Evolutionary conservation across 2,888 invertebrate species (phyloP), one percentile per base, ranked within the genome.

Genomic region (Cerastis leucographa): DNA sequence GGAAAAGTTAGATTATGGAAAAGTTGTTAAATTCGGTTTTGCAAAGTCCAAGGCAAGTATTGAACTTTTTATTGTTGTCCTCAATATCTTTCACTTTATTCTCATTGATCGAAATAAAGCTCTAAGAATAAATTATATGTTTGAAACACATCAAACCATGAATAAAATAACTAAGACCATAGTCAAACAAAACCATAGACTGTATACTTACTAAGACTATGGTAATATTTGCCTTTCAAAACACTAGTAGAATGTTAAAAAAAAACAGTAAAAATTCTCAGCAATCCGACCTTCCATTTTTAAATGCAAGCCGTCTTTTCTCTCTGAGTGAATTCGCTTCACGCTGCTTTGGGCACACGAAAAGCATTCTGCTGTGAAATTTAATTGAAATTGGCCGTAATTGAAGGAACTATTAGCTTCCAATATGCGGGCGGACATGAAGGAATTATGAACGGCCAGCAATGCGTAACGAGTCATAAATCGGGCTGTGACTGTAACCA

Each of bases 311-410:
- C n/a, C 72, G 49, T 74, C 66, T 80, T 73, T 78, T 25, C 42
- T 65, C 49, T 75, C 42, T 67, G 49, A 67, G 35, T 29, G 72
- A 80, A 62, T 51, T 83, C 69, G 59, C 35, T 86, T 79, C 51
- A 71, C 71, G 66, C 69, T 77, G 77, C 73, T 86, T 76, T 71
- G 78, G 19, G 74, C 78, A 61, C 75, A 81, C 85, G 65, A 83
- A 85, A 83, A 78, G 70, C 84, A 76, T 85, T 85, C 70, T 71
- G 35, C 56, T 76, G 75, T 81, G 71, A 78, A 86, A 85, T 85
- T 74, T 81, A 75, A 84, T 71, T 71, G 65, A 77, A 81, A 66
- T 76, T 67, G 68, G 56, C 62, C 29, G 71, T 80, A 78, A 85
- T 84, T 81, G 74, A 61, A 74, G 66, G 59, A 72, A 71, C 71